A percentile compares a stretch with the other conserved stretches of the same genome.
Conservation (phyloP, 2,888 invertebrate genomes). For the Celastrina argiolus region DNA sequence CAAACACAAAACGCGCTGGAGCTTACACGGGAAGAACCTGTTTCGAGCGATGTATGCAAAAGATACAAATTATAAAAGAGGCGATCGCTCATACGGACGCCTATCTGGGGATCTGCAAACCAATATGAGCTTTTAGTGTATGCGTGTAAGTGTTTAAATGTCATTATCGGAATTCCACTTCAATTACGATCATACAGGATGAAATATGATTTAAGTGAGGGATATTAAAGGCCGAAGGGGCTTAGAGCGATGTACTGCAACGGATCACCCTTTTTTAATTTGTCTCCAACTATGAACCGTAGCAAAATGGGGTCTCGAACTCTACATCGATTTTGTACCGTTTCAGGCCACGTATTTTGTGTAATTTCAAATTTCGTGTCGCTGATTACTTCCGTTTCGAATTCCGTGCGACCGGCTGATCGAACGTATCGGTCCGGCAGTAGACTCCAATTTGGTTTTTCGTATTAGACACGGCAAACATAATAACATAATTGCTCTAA, state of each 20-base stretch:
- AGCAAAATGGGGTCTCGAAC: slow-evolving; percentile 58
- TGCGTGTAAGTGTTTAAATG: slow-evolving; percentile 56
- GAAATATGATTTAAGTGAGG: slow-evolving; percentile 77
- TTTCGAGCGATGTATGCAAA: slow-evolving; percentile 70
- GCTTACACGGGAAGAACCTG: slow-evolving; percentile 70
- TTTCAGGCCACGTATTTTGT: slow-evolving; percentile 51
- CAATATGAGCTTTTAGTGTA: slow-evolving; percentile 53
- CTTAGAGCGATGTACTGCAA: slow-evolving; percentile 69
- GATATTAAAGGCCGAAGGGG: slow-evolving; percentile 74
- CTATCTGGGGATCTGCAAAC: slow-evolving; percentile 45
- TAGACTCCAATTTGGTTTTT: slow-evolving; percentile 77
- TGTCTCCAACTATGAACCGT: slow-evolving; percentile 69
- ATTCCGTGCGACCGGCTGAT: slow-evolving; percentile 77
- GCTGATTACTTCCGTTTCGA: slow-evolving; percentile 77
- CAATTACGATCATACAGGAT: slow-evolving; percentile 77
- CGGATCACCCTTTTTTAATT: slow-evolving; percentile 73
- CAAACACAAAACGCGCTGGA: slow-evolving; percentile 60
- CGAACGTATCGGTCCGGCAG: slow-evolving; percentile 76
- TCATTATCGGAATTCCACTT: slow-evolving; percentile 55
- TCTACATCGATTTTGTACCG: slow-evolving; percentile 39
- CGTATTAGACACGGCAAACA: slow-evolving; percentile 77
- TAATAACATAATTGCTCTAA: slow-evolving; percentile 78
- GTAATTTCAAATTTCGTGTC: slow-evolving; percentile 73
- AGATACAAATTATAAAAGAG: slow-evolving; percentile 77
- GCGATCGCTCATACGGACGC: slow-evolving; percentile 68